Evolutionary conservation across 1,140 invertebrate species (phyloP).

Genomic region (Cotesia vestalis): DNA sequence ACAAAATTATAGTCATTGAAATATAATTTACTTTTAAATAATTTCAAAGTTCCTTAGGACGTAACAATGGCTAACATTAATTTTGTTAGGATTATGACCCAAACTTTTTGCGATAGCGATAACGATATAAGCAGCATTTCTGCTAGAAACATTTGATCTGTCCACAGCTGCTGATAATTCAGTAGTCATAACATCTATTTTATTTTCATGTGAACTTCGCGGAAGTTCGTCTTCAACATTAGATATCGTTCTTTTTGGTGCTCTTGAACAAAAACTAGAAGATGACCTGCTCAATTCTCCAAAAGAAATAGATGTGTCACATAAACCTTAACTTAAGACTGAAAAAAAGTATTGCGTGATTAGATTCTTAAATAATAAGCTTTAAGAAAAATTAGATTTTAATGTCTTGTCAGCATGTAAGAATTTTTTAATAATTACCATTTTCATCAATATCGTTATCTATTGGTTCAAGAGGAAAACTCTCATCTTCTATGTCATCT

Average conservation of each 20-base stretch:
- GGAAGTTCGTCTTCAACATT: conserved; percentile 6
- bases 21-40: too few species aligned
- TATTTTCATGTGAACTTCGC: not conserved
- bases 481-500: not conserved
- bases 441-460: not conserved
- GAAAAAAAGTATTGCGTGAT: not conserved
- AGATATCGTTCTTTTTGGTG: conserved; percentile 8
- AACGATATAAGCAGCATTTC: conserved; percentile 14
- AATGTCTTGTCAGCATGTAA: not conserved
- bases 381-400: conserved; percentile 2
- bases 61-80: conserved; percentile 25
- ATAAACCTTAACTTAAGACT: conserved; percentile 1
- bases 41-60: too few species aligned
- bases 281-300: not conserved
- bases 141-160: conserved; percentile 25
- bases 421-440: conserved; percentile 6
- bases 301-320: conserved; percentile 6
- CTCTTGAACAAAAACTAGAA: conserved; percentile 3
- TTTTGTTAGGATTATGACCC: conserved; percentile 15
- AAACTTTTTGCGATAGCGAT: conserved; percentile 4
- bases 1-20: too few species aligned
- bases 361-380: conserved; percentile 2
- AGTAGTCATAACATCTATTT: not conserved
- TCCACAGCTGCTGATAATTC: conserved; percentile 22
- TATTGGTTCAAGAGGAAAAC: conserved; percentile 4